Evolutionary conservation across 2,888 invertebrate species (phyloP), one percentile per base, ranked within the genome.

Genomic region (Octodonta nipae): DNA sequence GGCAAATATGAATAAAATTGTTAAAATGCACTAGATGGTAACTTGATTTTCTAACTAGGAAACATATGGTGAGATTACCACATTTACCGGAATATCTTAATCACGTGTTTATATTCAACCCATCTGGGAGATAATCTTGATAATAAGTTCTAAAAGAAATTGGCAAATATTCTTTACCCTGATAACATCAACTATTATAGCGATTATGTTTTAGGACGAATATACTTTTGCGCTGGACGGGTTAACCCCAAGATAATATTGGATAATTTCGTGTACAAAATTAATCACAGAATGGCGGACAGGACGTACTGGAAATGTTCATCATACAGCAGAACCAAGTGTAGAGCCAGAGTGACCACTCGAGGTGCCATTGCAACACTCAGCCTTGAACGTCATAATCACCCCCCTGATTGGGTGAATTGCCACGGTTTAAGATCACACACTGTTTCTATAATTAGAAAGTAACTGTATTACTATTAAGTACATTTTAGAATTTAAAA

Each of bases 281-380:
- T 49, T 11, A 44, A 50, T 33, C 47, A 41, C 17, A 46, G 44
- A 28, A 38, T 40, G 32, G 24, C 34, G 12, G 43, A 43, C 22
- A 46, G 47, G 20, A 51, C 50, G 1, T 49, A 51, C 29, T 55
- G 55, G 54, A 46, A 49, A 32, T 55, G 55, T 28, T 37, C 45
- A 2, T 38, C 40, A 7, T 52, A 54, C 28, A 44, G 37, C 25
- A 49, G 43, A 35, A 45, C 39, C 2, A 44, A 40, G 34, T 56
- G 55, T 35, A 48, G 44, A 41, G 47, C 50, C 4, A 46, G 50
- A 32, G 37, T 50, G 10, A 46, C 47, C 3, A 51, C 52, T 2
- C 43, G 40, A 30, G 49, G 45, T 10, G 42, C 32, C 12, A 27
- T 34, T 3, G 43, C 43, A 4, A 37, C 28, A 17, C 25, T 44